Base-by-base conservation (phyloP, 1,140 invertebrate species). In the Battus philenor region DNA sequence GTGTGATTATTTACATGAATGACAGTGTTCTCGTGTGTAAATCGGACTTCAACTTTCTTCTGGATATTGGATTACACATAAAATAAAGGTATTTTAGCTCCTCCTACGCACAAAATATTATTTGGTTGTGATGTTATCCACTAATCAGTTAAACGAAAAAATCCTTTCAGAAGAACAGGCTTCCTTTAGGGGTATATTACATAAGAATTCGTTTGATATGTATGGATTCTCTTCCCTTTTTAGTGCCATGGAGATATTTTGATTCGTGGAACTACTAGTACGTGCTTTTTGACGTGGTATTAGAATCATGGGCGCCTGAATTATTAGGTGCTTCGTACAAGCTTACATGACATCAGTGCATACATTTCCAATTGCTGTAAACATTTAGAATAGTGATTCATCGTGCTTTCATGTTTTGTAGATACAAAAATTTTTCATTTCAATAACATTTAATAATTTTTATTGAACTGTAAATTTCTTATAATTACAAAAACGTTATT, bases 51-150 rank as follows among this genome's bases (percentile, higher is more conserved):
- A 64, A 73, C 73, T 79, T 78, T 80, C 75, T 74, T 74, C 63
- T 72, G 67, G 79, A 81, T 83, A 85, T 85, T 85, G 77, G 81
- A 85, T 81, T 83, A 83, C 79, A 85, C 68, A 71, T 73, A 80
- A 85, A 77, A 76, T 72, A 69, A 77, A 85, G 81, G 79, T 85
- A 83, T 81, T 83, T 81, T 65, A 44, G 52, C 48, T 59, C 77
- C 60, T 75, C 77, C 74, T 82, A 84, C 77, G 72, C 80, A 70
- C 61, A 46, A 68, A 59, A 64, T 63, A 55, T 60, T 66, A 53
- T 59, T 55, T 71, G 26, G 50, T 43, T 50, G 51, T 34, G 32
- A 18, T 47, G 38, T 33, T 54, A 12, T 11, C 41, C 34, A 26
- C 22, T 27, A 18, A n/a, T n/a, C n/a, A n/a, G n/a, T n/a, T n/a